Percentiles rank a stretch among this genome's conserved stretches.
These are phyloP conservation scores for Coracopsis vasa DNA, from an alignment of 2,113 vertebrate species.

Conservation along the genomic window DNA sequence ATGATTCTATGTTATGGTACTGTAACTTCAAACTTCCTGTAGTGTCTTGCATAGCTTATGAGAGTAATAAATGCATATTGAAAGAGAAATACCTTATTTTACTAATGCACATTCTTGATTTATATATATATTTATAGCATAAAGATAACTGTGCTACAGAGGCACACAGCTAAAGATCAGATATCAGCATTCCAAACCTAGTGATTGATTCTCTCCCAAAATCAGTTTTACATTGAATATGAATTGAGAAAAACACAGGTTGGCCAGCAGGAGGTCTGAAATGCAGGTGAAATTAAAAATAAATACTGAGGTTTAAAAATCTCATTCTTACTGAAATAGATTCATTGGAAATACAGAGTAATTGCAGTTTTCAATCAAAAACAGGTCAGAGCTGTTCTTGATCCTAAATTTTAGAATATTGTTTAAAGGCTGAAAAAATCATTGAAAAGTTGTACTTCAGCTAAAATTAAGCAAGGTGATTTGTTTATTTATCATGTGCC, in stretches of 20 bases:
- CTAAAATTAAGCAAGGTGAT: neutral
- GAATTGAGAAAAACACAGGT: neutral
- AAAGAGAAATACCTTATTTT: neutral
- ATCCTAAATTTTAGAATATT: neutral
- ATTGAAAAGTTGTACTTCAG: neutral
- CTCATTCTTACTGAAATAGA: neutral
- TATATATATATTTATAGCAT: neutral
- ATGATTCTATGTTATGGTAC: neutral
- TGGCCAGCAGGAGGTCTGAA: neutral
- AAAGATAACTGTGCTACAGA: neutral
- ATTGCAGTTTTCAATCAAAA: neutral
- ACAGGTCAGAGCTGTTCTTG: neutral
- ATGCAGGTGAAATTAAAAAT: conserved; percentile 41
- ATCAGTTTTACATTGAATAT: neutral
- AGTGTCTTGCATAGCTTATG: neutral
- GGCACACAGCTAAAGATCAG: neutral
- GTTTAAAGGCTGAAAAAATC: neutral
- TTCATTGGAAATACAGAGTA: neutral
- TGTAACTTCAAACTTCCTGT: neutral
- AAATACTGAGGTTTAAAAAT: neutral
- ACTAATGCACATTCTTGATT: neutral
- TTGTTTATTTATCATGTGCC: neutral
- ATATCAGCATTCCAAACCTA: neutral
- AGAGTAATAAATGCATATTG: neutral
- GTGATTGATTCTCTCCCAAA: neutral